Conservation (phyloP, 2,888 invertebrate genomes). For the Orchesella flavescens region DNA sequence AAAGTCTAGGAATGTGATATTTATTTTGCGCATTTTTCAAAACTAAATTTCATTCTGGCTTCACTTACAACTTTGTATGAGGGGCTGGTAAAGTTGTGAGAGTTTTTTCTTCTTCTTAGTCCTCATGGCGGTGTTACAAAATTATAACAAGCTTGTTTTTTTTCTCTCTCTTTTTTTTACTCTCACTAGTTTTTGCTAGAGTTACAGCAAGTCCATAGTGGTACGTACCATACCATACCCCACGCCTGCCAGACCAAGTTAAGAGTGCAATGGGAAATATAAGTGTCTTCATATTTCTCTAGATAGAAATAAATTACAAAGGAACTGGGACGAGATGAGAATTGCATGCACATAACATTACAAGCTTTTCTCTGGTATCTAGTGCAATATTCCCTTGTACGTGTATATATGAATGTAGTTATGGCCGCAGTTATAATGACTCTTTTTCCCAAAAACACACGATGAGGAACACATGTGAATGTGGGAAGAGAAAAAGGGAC, state of each 20-base stretch:
- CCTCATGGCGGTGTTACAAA: slow-evolving; percentile 10
- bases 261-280: slow-evolving; percentile 58
- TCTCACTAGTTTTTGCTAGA: no score
- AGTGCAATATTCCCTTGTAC: slow-evolving; percentile 10
- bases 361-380: slow-evolving; percentile 26
- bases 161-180: neutral
- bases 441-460: slow-evolving; percentile 1
- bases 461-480: neutral
- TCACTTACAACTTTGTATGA: neutral
- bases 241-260: slow-evolving; percentile 42
- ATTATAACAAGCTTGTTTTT: slow-evolving; percentile 3
- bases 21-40: slow-evolving; percentile 56
- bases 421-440: slow-evolving; percentile 32
- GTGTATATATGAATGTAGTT: neutral
- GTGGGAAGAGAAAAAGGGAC: slow-evolving; percentile 1
- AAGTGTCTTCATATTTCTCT: slow-evolving; percentile 66
- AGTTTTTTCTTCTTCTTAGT: slow-evolving; percentile 10
- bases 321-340: slow-evolving; percentile 56
- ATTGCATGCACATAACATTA: slow-evolving; percentile 37
- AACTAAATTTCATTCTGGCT: slow-evolving; percentile 50
- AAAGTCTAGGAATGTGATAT: slow-evolving; percentile 53
- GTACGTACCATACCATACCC: no score
- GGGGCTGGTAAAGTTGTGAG: neutral
- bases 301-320: slow-evolving; percentile 65
- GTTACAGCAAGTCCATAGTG: neutral